A percentile compares a stretch with the other conserved stretches of the same genome.
Evolutionary conservation across 2,888 invertebrate genomes (phyloP).

Genomic region (Idaea aversata): DNA sequence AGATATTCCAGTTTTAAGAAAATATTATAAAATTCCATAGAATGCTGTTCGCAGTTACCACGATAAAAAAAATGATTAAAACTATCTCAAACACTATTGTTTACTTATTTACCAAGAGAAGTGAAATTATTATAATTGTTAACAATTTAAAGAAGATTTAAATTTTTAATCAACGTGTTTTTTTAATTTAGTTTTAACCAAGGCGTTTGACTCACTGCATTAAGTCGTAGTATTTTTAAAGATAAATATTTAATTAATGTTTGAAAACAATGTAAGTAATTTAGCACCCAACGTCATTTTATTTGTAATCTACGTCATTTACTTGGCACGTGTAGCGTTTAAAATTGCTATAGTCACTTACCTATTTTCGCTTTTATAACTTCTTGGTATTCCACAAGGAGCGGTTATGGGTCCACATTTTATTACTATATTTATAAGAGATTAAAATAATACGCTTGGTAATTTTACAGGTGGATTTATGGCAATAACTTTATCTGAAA

Average conservation of each 20-base stretch:
- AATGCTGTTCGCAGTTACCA: constrained; percentile 47
- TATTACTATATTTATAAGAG: constrained; percentile 27
- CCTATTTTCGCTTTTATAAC: constrained; percentile 39
- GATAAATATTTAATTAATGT: neutral
- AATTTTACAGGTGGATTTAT: no score
- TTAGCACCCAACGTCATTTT: neutral
- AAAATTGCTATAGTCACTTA: constrained; percentile 37
- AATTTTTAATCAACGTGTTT: constrained; percentile 19
- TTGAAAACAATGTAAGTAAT: neutral
- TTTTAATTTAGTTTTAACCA: neutral
- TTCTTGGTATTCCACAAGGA: constrained; percentile 35
- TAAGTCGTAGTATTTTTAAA: neutral
- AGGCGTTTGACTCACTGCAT: neutral
- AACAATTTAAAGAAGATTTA: no score
- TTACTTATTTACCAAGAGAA: no score
- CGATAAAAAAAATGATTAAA: no score
- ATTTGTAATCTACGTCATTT: neutral
- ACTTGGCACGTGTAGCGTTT: constrained; percentile 49
- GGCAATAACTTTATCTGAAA: no score
- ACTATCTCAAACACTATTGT: no score
- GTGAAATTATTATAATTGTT: no score
- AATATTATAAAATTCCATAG: constrained; percentile 43
- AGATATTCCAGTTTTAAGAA: constrained; percentile 35
- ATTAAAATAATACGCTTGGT: constrained; percentile 20
- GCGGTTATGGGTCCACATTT: constrained; percentile 41